phyloP scores from a whole-genome alignment of 2,113 vertebrate genomes.

The Rynchops niger region DNA sequence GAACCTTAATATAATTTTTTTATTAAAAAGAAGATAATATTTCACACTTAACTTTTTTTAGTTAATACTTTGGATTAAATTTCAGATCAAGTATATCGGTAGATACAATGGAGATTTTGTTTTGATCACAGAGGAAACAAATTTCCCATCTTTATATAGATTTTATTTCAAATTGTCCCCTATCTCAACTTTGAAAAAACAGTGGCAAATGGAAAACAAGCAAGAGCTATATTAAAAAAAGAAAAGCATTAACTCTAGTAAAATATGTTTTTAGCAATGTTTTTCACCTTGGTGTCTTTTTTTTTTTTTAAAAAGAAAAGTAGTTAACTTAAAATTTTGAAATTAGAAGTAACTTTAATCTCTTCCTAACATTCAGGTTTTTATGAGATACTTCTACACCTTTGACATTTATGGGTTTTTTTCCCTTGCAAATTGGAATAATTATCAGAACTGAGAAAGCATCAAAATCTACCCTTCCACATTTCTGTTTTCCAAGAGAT shows the following conservation, averaged over 20 bases:
- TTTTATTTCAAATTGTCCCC: neutral
- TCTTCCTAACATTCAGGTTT: neutral
- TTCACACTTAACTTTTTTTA: neutral
- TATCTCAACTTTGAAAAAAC: neutral
- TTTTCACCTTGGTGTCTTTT: neutral
- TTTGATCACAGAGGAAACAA: neutral
- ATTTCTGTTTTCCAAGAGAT: neutral
- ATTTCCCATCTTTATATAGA: neutral
- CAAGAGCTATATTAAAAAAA: neutral
- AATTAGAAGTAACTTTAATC: neutral
- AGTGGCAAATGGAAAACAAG: neutral
- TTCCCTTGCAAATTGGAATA: neutral
- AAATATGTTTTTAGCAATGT: neutral
- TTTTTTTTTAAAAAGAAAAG: neutral
- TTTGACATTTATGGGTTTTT: neutral
- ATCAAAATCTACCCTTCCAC: neutral
- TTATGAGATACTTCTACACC: neutral
- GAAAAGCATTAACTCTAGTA: rapidly evolving
- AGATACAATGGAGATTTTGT: neutral
- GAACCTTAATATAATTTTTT: neutral
- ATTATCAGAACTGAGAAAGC: neutral
- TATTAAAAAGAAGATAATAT: neutral
- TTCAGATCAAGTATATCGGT: neutral
- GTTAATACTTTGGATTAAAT: neutral
- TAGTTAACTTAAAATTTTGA: neutral